Percentiles rank a stretch among this genome's conserved stretches.
phyloP scores from a whole-genome alignment of 2,888 invertebrate species.

The Tiliacea aurago region DNA sequence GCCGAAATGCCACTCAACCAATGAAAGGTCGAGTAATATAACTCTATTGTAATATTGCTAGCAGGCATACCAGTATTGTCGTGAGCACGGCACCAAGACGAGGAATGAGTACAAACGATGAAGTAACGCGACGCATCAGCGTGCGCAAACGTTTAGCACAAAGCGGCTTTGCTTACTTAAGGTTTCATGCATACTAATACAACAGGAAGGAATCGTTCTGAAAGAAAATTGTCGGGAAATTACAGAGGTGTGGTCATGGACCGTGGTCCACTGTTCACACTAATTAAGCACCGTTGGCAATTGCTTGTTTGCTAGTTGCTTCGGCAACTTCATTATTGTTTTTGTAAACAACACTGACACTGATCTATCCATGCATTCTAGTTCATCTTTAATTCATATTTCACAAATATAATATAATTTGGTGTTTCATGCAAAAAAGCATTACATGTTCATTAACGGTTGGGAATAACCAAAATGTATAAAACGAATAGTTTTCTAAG shows the following conservation, averaged over 20 bases:
- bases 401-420: no score
- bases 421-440: no score
- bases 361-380: constrained; percentile 1
- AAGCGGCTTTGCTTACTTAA: constrained; percentile 55
- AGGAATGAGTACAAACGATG: constrained; percentile 65
- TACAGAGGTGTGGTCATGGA: constrained; percentile 71
- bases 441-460: no score
- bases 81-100: constrained; percentile 68
- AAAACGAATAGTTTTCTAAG: neutral
- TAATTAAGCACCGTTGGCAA: constrained; percentile 26
- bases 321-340: constrained; percentile 13
- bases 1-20: constrained; percentile 72
- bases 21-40: constrained; percentile 65
- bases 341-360: constrained; percentile 6
- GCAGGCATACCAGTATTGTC: constrained; percentile 70
- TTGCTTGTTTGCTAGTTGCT: constrained; percentile 8
- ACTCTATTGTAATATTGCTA: constrained; percentile 64
- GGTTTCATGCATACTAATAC: constrained; percentile 47
- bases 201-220: constrained; percentile 60
- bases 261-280: constrained; percentile 60
- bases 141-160: constrained; percentile 45
- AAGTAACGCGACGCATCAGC: constrained; percentile 63
- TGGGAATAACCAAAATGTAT: no score
- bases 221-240: constrained; percentile 71
- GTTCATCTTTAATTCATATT: neutral